These are phyloP conservation scores for Lumbricus terrestris DNA, from an alignment of 2,888 invertebrate genomes.

Conservation along the genomic window DNA sequence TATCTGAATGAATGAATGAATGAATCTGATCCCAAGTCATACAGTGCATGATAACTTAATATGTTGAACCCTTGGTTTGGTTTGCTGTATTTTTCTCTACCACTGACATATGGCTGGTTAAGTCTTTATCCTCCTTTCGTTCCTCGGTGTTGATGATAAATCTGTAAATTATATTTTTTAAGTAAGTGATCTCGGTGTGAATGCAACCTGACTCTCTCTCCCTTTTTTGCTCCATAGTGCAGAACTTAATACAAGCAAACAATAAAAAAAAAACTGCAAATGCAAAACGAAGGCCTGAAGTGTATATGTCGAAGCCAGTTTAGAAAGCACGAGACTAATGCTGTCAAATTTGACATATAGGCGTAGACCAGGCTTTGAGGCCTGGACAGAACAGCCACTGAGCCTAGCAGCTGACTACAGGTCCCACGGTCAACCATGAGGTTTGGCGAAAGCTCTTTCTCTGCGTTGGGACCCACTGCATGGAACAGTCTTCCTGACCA, in stretches of 20 bases:
- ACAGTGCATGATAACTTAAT: neutral
- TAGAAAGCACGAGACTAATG: neutral
- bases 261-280: neutral
- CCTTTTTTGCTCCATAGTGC: neutral
- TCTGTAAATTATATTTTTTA: too few species aligned
- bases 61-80: neutral
- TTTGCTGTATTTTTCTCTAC: neutral
- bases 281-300: neutral
- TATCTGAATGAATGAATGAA: too few species aligned
- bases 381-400: neutral
- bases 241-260: neutral
- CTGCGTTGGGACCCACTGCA: too few species aligned
- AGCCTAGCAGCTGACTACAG: neutral
- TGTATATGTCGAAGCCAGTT: neutral
- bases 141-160: too few species aligned
- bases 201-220: neutral
- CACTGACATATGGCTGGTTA: too few species aligned
- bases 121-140: too few species aligned
- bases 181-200: too few species aligned
- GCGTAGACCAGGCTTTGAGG: neutral
- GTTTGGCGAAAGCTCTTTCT: too few species aligned
- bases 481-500: too few species aligned
- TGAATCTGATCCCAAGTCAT: too few species aligned
- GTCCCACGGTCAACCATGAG: too few species aligned
- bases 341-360: neutral